Evolutionary conservation across 2,113 vertebrate genomes (phyloP), one percentile per base, ranked within the genome.

Genomic region (Eulemur macaco): DNA sequence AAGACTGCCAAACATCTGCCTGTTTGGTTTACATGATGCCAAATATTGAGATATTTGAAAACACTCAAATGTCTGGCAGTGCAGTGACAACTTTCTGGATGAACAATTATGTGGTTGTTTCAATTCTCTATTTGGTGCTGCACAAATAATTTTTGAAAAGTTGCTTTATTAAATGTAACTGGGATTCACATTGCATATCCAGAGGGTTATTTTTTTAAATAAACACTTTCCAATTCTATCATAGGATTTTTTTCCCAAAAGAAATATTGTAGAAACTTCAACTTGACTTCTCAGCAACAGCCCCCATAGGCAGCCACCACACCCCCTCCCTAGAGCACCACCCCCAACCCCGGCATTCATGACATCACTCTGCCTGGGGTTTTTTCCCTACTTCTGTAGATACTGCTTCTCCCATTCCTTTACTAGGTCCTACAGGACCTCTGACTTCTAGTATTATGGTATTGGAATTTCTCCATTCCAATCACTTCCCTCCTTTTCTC

Each of bases 1-100:
- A 60, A 60, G 27, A 42, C 31, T 68, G 64, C 60, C 39, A 83
- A 95, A 91, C 50, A 96, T 81, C 89, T 96, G 85, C 87, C 76
- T 21, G 23, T 91, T 95, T 96, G 29, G 93, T 66, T 87, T 71
- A 89, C 25, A 69, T 56, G 60, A 91, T 86, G 60, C 37, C 63
- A 94, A 96, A 97, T 58, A 84, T 27, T 69, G 76, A 89, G 74
- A 82, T 96, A 96, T 95, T 95, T 97, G 93, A 87, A 97, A 96
- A 97, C 89, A 94, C 63, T 89, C 47, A 95, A 86, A 84, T 80
- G 68, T 84, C 92, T 97, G 83, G 42, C 76, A 91, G n/a, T 63
- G 37, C 10, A 86, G 27, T 39, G 42, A 96, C n/a, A 93, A 54
- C 88, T 96, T 96, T 86, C 86, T 94, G 63, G 83, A 95, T 91